Percentiles rank a stretch among this genome's conserved stretches.
Evolutionary conservation across 1,140 invertebrate species (phyloP).

Genomic region (Thrips palmi): DNA sequence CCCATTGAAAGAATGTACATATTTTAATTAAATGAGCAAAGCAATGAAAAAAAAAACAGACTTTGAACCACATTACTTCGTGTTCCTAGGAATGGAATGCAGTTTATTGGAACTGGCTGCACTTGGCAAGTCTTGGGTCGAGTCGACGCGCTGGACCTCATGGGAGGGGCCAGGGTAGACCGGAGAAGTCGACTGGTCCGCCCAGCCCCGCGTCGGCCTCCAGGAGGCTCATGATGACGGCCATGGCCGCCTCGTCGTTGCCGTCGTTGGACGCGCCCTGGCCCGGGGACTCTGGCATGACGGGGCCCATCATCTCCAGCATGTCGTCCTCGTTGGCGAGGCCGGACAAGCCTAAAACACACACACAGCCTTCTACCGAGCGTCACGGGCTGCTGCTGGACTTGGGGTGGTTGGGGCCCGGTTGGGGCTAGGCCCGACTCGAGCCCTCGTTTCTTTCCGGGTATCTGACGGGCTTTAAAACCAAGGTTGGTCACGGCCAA

Average conservation of each 20-base stretch:
- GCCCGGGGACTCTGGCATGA: conserved; percentile 28
- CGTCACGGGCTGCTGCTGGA: too few relatives aligned
- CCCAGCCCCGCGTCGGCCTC: conserved; percentile 58
- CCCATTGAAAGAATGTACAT: too few relatives aligned
- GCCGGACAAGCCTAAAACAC: conserved; percentile 1
- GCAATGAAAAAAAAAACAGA: too few relatives aligned
- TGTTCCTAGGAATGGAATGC: background rate
- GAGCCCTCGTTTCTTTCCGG: too few relatives aligned
- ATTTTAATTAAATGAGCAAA: too few relatives aligned
- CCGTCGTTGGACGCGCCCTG: conserved; percentile 37
- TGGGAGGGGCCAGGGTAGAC: conserved; percentile 70
- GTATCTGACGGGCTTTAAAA: too few relatives aligned
- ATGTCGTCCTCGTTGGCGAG: conserved; percentile 35
- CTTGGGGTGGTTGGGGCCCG: too few relatives aligned
- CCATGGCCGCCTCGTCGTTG: conserved; percentile 80
- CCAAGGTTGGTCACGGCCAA: too few relatives aligned
- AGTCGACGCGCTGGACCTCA: too few relatives aligned
- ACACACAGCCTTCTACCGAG: too few relatives aligned
- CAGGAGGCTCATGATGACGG: conserved; percentile 78
- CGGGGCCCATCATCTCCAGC: conserved; percentile 37
- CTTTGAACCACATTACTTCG: too few relatives aligned
- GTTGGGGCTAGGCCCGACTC: too few relatives aligned
- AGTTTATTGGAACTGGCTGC: background rate
- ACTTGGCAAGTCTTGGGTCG: background rate
- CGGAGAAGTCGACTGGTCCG: conserved; percentile 70